Conservation (phyloP, 2,797 vertebrate genomes). For the Ceyx erithaca region DNA sequence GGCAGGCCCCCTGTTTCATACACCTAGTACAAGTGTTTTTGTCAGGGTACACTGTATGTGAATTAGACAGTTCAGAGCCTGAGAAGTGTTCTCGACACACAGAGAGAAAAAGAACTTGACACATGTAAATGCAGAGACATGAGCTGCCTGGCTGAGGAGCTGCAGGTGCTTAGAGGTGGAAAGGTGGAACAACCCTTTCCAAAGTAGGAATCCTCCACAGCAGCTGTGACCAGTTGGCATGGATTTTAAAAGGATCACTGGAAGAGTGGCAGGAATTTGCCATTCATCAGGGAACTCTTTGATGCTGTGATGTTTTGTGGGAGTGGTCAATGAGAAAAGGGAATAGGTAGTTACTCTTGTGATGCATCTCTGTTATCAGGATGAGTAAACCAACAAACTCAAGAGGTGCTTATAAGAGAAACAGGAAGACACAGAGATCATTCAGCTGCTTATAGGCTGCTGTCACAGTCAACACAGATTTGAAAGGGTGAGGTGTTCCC, state of each 20-base stretch:
- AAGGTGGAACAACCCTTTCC: not conserved
- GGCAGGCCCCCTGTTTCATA: not conserved
- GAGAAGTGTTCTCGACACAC: not conserved
- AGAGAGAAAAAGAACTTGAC: not conserved
- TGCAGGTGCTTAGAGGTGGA: not conserved
- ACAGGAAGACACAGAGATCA: not conserved
- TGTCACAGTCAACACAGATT: not conserved
- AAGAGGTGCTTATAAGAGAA: not conserved
- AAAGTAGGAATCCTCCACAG: not conserved
- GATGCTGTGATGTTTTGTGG: not conserved
- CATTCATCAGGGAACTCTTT: slow-evolving; percentile 2
- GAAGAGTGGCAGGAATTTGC: slow-evolving; percentile 2
- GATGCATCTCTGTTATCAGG: not conserved
- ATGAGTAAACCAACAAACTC: not conserved
- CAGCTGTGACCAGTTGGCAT: not conserved
- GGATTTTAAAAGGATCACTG: not conserved
- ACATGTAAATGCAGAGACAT: fast-evolving
- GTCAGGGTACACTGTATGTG: not conserved
- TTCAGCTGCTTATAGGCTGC: not conserved
- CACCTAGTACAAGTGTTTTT: not conserved
- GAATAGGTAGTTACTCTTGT: not conserved
- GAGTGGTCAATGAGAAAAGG: not conserved
- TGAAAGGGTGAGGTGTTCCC: not conserved
- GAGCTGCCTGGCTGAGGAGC: not conserved
- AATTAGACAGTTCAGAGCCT: not conserved